These are phyloP conservation scores for Cranoglanis bouderius DNA, from an alignment of 2,113 vertebrate genomes.

Conservation along the genomic window DNA sequence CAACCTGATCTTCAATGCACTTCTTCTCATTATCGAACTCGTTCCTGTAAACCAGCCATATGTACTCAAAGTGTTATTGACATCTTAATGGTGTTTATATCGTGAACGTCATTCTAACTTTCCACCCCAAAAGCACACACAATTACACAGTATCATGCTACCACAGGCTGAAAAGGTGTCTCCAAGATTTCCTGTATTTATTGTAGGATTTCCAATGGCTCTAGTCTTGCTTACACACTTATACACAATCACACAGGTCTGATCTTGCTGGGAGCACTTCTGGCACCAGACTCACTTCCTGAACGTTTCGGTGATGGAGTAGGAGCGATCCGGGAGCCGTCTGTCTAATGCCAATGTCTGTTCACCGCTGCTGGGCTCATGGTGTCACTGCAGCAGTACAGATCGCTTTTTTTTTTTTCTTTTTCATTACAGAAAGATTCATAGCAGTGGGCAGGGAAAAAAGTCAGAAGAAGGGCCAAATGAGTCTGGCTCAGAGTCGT, in stretches of 20 bases:
- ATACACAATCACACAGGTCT: constrained; percentile 20
- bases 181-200: constrained; percentile 29
- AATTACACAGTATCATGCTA: constrained; percentile 34
- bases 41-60: constrained; percentile 35
- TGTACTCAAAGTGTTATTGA: constrained; percentile 42
- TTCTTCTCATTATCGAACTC: constrained; percentile 27
- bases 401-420: neutral
- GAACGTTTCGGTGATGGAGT: constrained; percentile 63
- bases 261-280: neutral
- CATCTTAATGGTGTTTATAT: constrained; percentile 36
- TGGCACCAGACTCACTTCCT: constrained; percentile 49
- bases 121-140: constrained; percentile 25
- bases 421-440: neutral
- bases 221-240: constrained; percentile 44
- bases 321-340: constrained; percentile 65
- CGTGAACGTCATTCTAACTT: constrained; percentile 23
- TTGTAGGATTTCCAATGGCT: neutral
- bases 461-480: neutral
- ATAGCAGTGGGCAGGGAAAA: neutral
- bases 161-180: neutral
- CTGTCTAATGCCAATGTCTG: constrained; percentile 60
- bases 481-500: neutral
- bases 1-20: constrained; percentile 21
- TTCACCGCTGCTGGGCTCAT: constrained; percentile 62
- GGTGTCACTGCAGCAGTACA: constrained; percentile 50